phyloP scores from a whole-genome alignment of 1,140 invertebrate genomes.

The Danaus melanippus region DNA sequence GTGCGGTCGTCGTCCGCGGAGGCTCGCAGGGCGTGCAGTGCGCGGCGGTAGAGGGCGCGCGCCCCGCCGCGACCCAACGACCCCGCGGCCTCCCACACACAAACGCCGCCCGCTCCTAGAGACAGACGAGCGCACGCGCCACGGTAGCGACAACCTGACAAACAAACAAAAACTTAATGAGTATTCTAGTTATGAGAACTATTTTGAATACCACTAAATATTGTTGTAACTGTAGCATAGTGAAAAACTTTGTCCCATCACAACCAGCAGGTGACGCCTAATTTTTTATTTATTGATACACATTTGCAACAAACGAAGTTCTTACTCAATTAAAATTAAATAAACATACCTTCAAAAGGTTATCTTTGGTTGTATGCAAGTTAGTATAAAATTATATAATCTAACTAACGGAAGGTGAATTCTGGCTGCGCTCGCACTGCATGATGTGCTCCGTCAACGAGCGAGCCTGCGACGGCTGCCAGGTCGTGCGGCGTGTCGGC shows the following conservation, averaged over 20 bases:
- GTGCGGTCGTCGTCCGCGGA: slow-evolving; percentile 95
- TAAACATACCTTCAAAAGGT: no score
- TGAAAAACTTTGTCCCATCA: no score
- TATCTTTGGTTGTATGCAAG: no score
- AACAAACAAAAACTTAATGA: background rate
- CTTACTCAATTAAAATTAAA: no score
- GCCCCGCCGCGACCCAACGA: slow-evolving; percentile 67
- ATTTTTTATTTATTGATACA: no score
- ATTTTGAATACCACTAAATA: no score
- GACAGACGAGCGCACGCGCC: slow-evolving; percentile 73
- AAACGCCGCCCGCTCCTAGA: slow-evolving; percentile 57
- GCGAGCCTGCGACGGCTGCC: slow-evolving; percentile 90
- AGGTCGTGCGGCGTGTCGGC: slow-evolving; percentile 96
- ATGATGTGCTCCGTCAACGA: slow-evolving; percentile 94
- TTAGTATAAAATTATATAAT: no score
- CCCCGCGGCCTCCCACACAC: slow-evolving; percentile 65
- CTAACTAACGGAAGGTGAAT: slow-evolving; percentile 77
- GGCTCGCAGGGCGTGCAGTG: slow-evolving; percentile 92
- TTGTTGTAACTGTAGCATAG: no score
- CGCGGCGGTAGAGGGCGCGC: slow-evolving; percentile 87
- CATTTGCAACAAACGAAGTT: no score
- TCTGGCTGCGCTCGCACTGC: slow-evolving; percentile 81
- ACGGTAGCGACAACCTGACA: slow-evolving; percentile 70
- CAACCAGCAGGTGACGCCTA: no score
- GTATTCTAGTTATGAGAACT: background rate